Evolutionary conservation across 2,888 invertebrate genomes (phyloP), one percentile per base, ranked within the genome.

Genomic region (Phyto melanocephala): DNA sequence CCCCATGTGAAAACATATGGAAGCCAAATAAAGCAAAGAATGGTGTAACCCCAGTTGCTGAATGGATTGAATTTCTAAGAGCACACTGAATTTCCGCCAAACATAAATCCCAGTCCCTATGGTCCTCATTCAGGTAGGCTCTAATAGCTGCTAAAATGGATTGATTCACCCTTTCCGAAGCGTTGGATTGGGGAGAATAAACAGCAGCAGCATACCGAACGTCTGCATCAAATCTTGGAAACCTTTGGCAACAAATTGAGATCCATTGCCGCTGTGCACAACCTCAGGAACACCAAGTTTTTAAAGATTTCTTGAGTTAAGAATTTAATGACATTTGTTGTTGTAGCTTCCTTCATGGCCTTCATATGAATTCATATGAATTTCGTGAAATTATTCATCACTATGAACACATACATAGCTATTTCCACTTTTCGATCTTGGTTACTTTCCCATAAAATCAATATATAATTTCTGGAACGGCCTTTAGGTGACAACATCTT

Each of bases 381-480:
- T 24, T 52, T 52, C 0, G 22, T 52, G 20, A 52, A 52, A 24
- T 52, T n/a, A 24, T 52, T 13, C 17, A 35, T 24, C 10, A 56
- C 33, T 6, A 56, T 56, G n/a, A 56, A 56, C 8, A 33, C 33
- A n/a, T n/a, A n/a, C n/a, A 35, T 56, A 56, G 15, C 33, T n/a
- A 15, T 56, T 56, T 1, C 33, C 56, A 10, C 15, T 22, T 52
- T 24, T 60, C 1, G 37, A 40, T 11, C 40, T 15, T 2, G 60
- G 60, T 7, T 60, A 60, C 40, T 60, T 60, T 11, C 60, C 60
- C 20, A 60, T n/a, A 20, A 40, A 60, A 40, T 60, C 60, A 10
- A 60, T 20, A 20, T 60, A 60, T 35, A 60, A 11, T 20, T 60
- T 60, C 37, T 60, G 60, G 20, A 60, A 60, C 7, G 60, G 60